Evolutionary conservation across 92 coral and sea anemone species (phyloP), one percentile per base, ranked within the genome.

Genomic region (Siderastrea radians): DNA sequence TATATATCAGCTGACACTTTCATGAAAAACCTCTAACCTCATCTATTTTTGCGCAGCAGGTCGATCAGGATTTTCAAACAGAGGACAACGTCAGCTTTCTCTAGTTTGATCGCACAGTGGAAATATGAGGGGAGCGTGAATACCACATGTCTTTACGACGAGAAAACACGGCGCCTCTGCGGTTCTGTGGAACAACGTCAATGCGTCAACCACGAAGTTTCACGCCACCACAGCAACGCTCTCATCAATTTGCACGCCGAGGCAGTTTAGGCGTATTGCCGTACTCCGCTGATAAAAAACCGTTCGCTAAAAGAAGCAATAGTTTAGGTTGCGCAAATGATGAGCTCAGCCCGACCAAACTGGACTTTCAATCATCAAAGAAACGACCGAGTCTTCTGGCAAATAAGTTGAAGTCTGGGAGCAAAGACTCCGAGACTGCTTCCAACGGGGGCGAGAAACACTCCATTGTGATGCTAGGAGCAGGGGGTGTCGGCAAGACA

Each of bases 401-500:
- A n/a, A 80, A 59, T 80, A 64, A 76, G 68, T 46, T 62, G 47
- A 86, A 71, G 88, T 89, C 62, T 9, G 82, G 82, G 19, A 85
- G 80, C 46, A 92, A 89, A 52, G 95, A 88, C 7, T 14, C 84
- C 3, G 71, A 80, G 3, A 76, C 79, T 44, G 85, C 65, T 58
- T 77, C 87, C 15, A 80, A 78, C 57, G 85, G 90, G 14, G 9
- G 61, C 14, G 99, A 97, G 79, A 93, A 88, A 62, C 96, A 97
- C 70, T 91, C 93, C 3, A 80, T 94, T 9, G 99, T 97, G 2
- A 85, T 97, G 74, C 94, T 97, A 3, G 99, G 99, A 10, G 93
- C 92, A 9, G 98, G 96, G 19, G 99, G 98, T 1, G 99, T 97
- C 6, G 99, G 99, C 4, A 97, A 97, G 80, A 97, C 99, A 93